These are phyloP conservation scores for Ivindomyrus marchei DNA, from an alignment of 2,113 vertebrate species.

Conservation along the genomic window DNA sequence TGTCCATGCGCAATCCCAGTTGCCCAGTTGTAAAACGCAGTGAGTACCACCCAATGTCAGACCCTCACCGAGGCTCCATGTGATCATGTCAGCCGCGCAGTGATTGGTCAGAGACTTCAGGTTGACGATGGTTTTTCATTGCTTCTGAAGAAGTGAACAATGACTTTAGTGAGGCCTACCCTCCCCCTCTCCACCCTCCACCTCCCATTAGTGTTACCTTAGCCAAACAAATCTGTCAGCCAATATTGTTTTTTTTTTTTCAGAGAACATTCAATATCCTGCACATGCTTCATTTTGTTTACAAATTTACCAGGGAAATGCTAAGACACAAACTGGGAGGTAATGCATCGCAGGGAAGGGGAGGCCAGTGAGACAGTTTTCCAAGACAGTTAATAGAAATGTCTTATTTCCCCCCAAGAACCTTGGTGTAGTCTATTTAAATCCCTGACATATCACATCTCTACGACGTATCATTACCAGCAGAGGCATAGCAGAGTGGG, in stretches of 20 bases:
- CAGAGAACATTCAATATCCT: neutral
- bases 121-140: neutral
- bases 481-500: neutral
- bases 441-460: slow-evolving; percentile 1
- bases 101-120: neutral
- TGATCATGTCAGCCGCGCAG: neutral
- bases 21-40: neutral
- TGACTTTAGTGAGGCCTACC: neutral
- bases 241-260: neutral
- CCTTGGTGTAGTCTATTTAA: neutral
- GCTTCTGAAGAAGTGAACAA: neutral
- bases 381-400: neutral
- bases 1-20: too few relatives aligned
- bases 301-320: neutral
- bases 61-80: neutral
- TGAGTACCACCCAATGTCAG: neutral
- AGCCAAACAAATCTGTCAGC: neutral
- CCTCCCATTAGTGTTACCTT: neutral
- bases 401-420: neutral
- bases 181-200: neutral
- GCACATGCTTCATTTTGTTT: neutral
- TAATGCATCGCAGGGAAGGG: neutral
- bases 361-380: neutral
- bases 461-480: neutral
- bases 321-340: neutral